Base-by-base conservation (phyloP, 2,797 vertebrate species). In the Trachurus trachurus region DNA sequence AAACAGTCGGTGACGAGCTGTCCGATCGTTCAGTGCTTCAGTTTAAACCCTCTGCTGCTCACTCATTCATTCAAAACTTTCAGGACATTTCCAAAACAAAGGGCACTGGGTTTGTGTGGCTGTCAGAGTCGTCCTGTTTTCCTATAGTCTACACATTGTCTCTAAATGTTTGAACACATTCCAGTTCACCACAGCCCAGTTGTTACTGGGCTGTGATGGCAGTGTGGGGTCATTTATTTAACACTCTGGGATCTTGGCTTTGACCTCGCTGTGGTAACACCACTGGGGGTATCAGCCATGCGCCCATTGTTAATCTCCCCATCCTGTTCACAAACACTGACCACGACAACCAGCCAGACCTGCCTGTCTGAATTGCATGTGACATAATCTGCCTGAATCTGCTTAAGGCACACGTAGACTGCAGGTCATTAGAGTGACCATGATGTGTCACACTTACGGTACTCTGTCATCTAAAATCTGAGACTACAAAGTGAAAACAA, bases 371-470 rank as follows among this genome's bases (percentile, higher is more conserved):
- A 94, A 96, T 95, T 94, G 91, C 91, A 88, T 91, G 90, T 94
- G 94, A 95, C 93, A 94, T 96, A 96, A 96, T 95, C 95, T 93
- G 88, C 74, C 84, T 88, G 85, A 94, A 96, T 90, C 93, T 93
- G 88, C 92, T 94, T 95, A 93, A 93, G 93, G 92, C 88, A 88
- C 90, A 89, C 86, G 87, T 90, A 92, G 90, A 93, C 89, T 70
- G 88, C 89, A 82, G 88, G 92, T 91, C 87, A 91, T 88, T 90
- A 93, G 89, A 93, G 90, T 93, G 93, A 90, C 92, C 89, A 82
- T 87, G 88, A 90, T 89, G 93, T 92, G 89, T 92, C 90, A 91
- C 88, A 91, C 88, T 92, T 90, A 88, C 60, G 72, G 83, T 90
- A 87, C 74, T 82, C 90, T 92, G 88, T 92, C 90, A 89, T 88